phyloP scores from a whole-genome alignment of 2,797 vertebrate genomes.

The Microctenopoma steveboyesi region DNA sequence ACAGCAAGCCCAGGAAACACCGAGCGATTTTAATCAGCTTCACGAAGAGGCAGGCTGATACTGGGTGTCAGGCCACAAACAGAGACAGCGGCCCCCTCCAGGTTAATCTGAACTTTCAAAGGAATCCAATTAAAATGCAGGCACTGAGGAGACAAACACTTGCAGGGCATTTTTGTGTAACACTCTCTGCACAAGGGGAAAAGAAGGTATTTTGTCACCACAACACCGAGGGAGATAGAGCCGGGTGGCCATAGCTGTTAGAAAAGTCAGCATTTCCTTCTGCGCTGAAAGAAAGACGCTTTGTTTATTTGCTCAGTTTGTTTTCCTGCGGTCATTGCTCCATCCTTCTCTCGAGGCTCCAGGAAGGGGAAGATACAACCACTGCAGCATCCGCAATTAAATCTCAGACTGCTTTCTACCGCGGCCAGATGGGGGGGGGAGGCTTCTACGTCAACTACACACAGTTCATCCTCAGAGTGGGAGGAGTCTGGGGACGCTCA shows the following conservation, averaged over 20 bases:
- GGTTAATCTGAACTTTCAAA: conserved; percentile 75
- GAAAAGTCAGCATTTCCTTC: conserved; percentile 47
- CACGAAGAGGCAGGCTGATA: conserved; percentile 35
- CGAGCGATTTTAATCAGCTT: conserved; percentile 65
- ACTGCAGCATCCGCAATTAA: not conserved
- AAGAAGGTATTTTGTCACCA: conserved; percentile 50
- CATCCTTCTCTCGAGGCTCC: conserved; percentile 19
- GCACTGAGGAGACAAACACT: conserved; percentile 67
- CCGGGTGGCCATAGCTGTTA: conserved; percentile 25
- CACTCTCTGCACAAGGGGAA: conserved; percentile 31
- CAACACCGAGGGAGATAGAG: conserved; percentile 53
- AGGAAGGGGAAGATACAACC: conserved; percentile 18
- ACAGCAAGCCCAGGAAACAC: conserved; percentile 47
- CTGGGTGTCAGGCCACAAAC: conserved; percentile 54
- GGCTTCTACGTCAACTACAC: no score
- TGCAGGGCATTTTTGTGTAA: conserved; percentile 50
- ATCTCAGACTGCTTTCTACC: not conserved
- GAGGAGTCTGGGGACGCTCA: no score
- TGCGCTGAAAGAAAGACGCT: conserved; percentile 34
- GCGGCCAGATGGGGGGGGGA: not conserved
- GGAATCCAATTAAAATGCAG: conserved; percentile 78
- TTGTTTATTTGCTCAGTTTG: conserved; percentile 43
- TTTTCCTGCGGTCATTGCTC: conserved; percentile 36
- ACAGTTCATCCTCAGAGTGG: no score
- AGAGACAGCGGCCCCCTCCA: conserved; percentile 39